These are phyloP conservation scores for Pristionchus japonicus DNA, from an alignment of 2,888 invertebrate genomes.

Conservation along the genomic window DNA sequence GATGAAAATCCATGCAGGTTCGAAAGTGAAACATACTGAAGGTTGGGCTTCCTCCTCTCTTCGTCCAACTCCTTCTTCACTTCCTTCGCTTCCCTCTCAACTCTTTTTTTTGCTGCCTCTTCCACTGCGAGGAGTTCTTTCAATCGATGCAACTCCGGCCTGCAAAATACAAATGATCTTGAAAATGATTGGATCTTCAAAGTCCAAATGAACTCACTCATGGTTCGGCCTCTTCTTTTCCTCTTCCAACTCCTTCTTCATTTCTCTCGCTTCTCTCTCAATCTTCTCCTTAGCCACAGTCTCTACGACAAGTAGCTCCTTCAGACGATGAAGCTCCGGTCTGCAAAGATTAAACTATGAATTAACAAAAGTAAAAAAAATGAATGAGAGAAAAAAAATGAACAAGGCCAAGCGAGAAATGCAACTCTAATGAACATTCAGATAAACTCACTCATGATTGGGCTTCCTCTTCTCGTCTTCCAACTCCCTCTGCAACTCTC, in stretches of 20 bases:
- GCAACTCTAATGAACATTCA: too few relatives aligned
- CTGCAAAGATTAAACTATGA: neutral
- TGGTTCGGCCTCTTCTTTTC: conserved; percentile 11
- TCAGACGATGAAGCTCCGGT: neutral
- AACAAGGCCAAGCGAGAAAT: too few relatives aligned
- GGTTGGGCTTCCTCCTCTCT: conserved; percentile 1
- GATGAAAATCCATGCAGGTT: too few relatives aligned
- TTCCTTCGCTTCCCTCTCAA: neutral
- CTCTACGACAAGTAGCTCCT: neutral
- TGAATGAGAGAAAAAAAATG: neutral
- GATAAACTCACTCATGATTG: neutral
- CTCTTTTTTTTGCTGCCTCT: neutral
- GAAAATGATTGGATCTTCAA: neutral
- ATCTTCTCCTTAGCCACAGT: neutral
- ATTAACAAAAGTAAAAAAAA: neutral
- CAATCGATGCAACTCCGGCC: neutral
- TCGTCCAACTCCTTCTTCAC: conserved; percentile 28
- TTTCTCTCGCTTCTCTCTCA: neutral
- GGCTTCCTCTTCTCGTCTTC: conserved; percentile 18
- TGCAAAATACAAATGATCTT: neutral
- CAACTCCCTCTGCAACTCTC: neutral
- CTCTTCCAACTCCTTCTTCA: conserved; percentile 28
- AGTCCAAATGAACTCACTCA: neutral
- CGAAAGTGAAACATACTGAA: neutral
- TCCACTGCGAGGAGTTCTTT: conserved; percentile 4